Evolutionary conservation across 2,797 vertebrate genomes (phyloP), one percentile per base, ranked within the genome.

Genomic region (Enteromius treurensis): DNA sequence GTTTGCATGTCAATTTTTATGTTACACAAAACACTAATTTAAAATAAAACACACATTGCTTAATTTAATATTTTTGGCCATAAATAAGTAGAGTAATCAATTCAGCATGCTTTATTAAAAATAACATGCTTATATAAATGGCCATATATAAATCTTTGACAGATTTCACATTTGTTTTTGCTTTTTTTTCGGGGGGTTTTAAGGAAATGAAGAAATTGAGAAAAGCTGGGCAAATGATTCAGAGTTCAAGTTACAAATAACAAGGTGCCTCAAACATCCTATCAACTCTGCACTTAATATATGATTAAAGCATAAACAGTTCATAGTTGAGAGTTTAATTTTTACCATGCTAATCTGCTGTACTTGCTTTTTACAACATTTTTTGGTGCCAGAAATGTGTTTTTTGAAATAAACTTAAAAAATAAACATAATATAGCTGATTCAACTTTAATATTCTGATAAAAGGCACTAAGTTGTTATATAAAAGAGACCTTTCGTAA

Each of bases 21-120:
- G 7, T 8, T 34, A 21, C 7, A n/a, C 34, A 13, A 74, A 51
- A 51, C 34, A 29, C 29, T 5, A 3, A 53, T 34, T n/a, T 10
- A 7, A 34, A n/a, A 53, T 74, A 53, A 73, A 53, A 74, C 1
- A 19, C 2, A 37, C 3, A 32, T 51, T 1, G 21, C 23, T 53
- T 34, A 1, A 29, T 21, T 19, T 19, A 2, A 49, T 32, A 49
- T 65, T 19, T 34, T 49, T 49, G 60, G 5, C 42, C 19, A 78
- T 29, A 65, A 49, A 73, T 53, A 81, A 65, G 21, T 32, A 15
- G 53, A 19, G 17, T 79, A 76, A 77, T 51, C 6, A 26, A 45
- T 68, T 71, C 14, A 40, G 7, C 45, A 29, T 40, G 26, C n/a
- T 49, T 14, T 68, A 53, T 81, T 58, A 79, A 42, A 32, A 79